Evolutionary conservation across 1,140 invertebrate species (phyloP).

Genomic region (Popillia japonica): DNA sequence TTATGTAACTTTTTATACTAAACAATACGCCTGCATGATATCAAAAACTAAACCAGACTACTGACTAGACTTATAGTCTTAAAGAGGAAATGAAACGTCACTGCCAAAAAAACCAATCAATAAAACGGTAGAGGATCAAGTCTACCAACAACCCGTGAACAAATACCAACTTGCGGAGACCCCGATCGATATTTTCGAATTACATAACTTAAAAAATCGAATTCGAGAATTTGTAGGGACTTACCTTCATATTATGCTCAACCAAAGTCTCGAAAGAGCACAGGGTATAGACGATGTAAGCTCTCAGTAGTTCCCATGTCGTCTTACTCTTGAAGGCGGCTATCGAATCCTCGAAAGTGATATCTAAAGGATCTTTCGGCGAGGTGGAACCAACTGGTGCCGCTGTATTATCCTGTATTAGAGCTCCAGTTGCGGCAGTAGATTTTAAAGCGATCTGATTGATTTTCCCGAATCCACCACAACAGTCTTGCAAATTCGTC

Average conservation of each 20-base stretch:
- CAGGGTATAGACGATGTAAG: conserved; percentile 91
- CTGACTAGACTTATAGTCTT: not conserved
- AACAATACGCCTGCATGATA: not conserved
- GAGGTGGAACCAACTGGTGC: conserved; percentile 54
- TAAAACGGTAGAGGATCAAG: conserved; percentile 12
- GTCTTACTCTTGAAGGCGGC: conserved; percentile 94
- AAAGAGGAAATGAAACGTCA: not conserved
- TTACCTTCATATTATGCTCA: conserved; percentile 94
- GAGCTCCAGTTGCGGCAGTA: conserved; percentile 45
- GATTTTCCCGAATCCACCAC: conserved; percentile 46
- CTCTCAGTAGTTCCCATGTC: conserved; percentile 90
- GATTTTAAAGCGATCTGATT: conserved; percentile 54
- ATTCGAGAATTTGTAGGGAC: conserved; percentile 47
- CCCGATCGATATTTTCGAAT: conserved; percentile 26
- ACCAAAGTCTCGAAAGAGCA: conserved; percentile 91
- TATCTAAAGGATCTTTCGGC: conserved; percentile 82
- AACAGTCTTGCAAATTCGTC: conserved; percentile 49
- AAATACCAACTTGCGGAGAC: not conserved
- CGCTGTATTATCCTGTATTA: conserved; percentile 44
- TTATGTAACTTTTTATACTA: not conserved
- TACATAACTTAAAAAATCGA: conserved; percentile 22
- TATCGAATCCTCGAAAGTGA: conserved; percentile 83
- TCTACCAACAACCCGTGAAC: not conserved
- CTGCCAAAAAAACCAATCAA: conserved; percentile 25
- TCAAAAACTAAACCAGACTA: not conserved